These are phyloP conservation scores for Clusia tigrina DNA, from an alignment of 2,888 invertebrate genomes.

Conservation along the genomic window DNA sequence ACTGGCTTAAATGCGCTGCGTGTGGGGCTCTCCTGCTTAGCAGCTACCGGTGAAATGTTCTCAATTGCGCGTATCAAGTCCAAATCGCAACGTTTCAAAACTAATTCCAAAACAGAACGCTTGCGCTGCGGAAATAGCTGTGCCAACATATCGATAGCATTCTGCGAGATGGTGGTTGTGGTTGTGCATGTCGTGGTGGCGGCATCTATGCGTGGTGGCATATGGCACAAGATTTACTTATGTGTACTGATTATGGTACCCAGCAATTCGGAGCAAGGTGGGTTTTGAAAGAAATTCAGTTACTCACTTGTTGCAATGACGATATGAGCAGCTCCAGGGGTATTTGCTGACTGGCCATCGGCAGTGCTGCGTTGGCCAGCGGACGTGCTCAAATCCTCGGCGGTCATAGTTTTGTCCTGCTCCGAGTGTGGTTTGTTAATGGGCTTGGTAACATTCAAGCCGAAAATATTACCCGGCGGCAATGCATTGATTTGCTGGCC, in stretches of 20 bases:
- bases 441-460: slow-evolving; percentile 84
- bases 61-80: slow-evolving; percentile 75
- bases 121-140: slow-evolving; percentile 91
- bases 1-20: slow-evolving; percentile 22
- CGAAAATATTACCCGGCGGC: slow-evolving; percentile 91
- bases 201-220: not conserved
- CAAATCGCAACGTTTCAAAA: slow-evolving; percentile 90
- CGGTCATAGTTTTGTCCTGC: slow-evolving; percentile 27
- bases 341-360: not conserved
- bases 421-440: slow-evolving; percentile 68
- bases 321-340: too few species aligned
- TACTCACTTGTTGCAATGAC: slow-evolving; percentile 17
- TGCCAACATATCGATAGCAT: slow-evolving; percentile 83
- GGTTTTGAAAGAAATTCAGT: not conserved
- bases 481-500: slow-evolving; percentile 76
- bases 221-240: not conserved
- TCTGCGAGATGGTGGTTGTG: slow-evolving; percentile 70
- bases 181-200: slow-evolving; percentile 5
- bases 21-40: slow-evolving; percentile 23
- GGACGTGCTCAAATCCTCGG: slow-evolving; percentile 17
- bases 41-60: slow-evolving; percentile 42
- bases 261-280: not conserved
- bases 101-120: slow-evolving; percentile 85
- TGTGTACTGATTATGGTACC: not conserved
- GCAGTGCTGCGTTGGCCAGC: not conserved